Base-by-base conservation (phyloP, 1,140 invertebrate genomes). In the Drosophila orosa region DNA sequence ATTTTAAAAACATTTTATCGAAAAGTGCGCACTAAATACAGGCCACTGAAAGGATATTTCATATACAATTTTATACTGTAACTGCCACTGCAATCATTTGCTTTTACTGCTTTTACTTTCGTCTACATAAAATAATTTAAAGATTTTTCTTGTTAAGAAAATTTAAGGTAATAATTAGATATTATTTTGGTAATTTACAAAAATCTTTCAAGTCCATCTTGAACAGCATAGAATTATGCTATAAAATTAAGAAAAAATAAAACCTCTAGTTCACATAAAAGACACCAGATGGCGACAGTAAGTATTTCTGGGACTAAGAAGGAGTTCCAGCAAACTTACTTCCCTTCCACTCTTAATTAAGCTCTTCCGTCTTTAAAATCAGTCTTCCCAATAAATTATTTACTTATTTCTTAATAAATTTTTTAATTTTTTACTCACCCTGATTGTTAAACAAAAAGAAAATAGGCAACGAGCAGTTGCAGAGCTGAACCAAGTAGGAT, bases 391-490 rank as follows among this genome's bases (percentile, higher is more conserved):
- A 13, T 24, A 44, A 1, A n/a, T 27, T n/a, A 47, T 25, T 5
- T 9, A 25, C 1, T 44, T 13, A 19, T 52, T 19, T 50, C 0
- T 17, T n/a, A 25, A 13, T 24, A 44, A 1, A n/a, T 27, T n/a
- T 25, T 25, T 5, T 9, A 25, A 19, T 52, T 19, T 50, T 0
- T 17, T n/a, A 25, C 57, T 62, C 17, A 91, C 84, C 75, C 42
- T 56, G 74, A 0, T n/a, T n/a, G 10, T 89, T 87, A 8, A 8
- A 45, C 0, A 78, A 25, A 69, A 91, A 91, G 48, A 91, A 91
- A 19, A 85, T 67, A 9, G 89, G 71, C n/a, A 91, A 17, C 2
- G 89, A 72, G 58, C 89, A 91, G 54, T 91, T 91, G 52, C 89
- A 91, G 8, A 90, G 33, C 33, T 63, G 78, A 5, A 90, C 19